Evolutionary conservation across 2,888 invertebrate species (phyloP).

Genomic region (Cremastobaeus sp.): DNA sequence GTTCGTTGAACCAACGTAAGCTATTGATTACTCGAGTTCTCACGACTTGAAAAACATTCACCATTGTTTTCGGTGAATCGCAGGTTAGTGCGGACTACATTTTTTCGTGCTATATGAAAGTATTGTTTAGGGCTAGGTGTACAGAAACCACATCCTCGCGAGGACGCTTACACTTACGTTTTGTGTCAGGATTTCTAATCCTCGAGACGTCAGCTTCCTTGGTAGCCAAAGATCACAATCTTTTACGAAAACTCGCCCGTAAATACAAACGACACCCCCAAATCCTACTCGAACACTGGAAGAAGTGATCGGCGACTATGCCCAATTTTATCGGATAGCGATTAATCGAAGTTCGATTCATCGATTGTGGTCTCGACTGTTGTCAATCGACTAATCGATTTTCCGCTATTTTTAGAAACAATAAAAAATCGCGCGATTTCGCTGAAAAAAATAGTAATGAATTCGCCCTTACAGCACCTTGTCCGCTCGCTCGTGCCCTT

Average conservation of each 20-base stretch:
- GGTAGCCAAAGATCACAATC: neutral
- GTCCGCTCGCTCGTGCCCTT: too few relatives aligned
- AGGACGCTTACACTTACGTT: slow-evolving; percentile 10
- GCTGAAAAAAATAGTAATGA: too few relatives aligned
- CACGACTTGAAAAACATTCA: slow-evolving; percentile 11
- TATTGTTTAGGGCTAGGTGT: neutral
- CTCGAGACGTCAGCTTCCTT: neutral
- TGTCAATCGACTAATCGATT: too few relatives aligned
- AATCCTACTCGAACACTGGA: neutral
- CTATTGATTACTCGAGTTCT: slow-evolving; percentile 20
- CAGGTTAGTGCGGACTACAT: slow-evolving; percentile 49
- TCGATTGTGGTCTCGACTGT: too few relatives aligned
- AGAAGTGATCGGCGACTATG: too few relatives aligned
- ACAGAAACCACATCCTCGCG: too few relatives aligned
- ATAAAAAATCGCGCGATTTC: too few relatives aligned
- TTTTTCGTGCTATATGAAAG: slow-evolving; percentile 23
- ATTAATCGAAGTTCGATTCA: too few relatives aligned
- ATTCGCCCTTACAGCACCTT: too few relatives aligned
- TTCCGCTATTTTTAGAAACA: too few relatives aligned
- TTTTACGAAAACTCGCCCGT: neutral
- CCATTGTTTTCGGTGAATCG: slow-evolving; percentile 36
- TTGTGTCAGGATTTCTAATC: neutral
- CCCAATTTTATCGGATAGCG: too few relatives aligned
- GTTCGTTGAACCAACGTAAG: neutral
- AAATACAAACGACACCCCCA: neutral